phyloP scores from a whole-genome alignment of 2,113 vertebrate species.

The Oplegnathus fasciatus region DNA sequence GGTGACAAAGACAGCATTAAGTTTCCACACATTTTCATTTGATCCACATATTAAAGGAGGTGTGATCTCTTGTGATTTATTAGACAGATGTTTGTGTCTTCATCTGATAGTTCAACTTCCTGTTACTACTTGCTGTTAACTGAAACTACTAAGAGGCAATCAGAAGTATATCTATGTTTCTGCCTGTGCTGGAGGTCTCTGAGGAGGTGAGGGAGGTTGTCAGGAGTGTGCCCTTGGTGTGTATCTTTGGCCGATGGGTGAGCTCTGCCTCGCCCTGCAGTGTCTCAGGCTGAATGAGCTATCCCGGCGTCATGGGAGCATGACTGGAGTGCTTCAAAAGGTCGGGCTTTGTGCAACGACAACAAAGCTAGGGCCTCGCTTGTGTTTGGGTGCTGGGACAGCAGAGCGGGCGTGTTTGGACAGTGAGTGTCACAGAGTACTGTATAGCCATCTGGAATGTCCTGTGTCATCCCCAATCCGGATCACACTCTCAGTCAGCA shows the following conservation, averaged over 20 bases:
- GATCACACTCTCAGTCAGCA: slow-evolving; percentile 25
- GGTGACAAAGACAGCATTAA: neutral
- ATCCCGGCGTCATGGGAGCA: slow-evolving; percentile 61
- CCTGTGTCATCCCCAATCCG: slow-evolving; percentile 54
- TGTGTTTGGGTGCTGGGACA: slow-evolving; percentile 74
- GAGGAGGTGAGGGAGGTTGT: slow-evolving; percentile 3
- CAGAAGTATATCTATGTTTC: neutral
- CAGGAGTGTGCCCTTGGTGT: slow-evolving; percentile 18
- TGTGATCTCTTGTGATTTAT: neutral
- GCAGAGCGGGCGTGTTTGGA: slow-evolving; percentile 65
- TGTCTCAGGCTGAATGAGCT: slow-evolving; percentile 57
- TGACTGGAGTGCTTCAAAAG: slow-evolving; percentile 76
- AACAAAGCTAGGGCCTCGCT: slow-evolving; percentile 71
- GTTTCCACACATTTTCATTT: neutral
- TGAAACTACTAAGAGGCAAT: neutral
- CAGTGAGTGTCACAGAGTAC: slow-evolving; percentile 57
- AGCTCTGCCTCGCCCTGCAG: slow-evolving; percentile 38
- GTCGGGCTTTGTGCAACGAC: slow-evolving; percentile 75
- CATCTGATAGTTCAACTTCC: neutral
- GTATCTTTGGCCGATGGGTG: slow-evolving; percentile 18
- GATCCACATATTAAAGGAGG: neutral
- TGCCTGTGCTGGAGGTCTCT: neutral
- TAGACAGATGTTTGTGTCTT: neutral
- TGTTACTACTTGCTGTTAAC: neutral
- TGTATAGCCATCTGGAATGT: slow-evolving; percentile 71